A percentile compares a stretch with the other conserved stretches of the same genome.
These are phyloP conservation scores for Leguminivora glycinivorella DNA, from an alignment of 1,140 invertebrate genomes.

Conservation along the genomic window DNA sequence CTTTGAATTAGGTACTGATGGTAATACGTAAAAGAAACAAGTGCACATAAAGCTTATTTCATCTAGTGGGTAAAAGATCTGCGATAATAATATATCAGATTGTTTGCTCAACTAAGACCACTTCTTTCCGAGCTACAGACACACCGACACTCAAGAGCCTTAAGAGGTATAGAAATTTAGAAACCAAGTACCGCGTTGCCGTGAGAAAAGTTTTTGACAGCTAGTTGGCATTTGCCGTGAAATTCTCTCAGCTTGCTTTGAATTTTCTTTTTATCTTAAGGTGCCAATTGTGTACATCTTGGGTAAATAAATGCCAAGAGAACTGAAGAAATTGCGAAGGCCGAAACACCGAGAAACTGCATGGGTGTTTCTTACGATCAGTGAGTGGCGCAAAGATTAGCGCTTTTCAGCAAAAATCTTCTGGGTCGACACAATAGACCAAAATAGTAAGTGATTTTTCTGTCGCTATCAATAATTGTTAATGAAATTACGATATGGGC, in stretches of 20 bases:
- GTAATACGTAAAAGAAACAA: no score
- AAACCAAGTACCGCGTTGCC: slow-evolving; percentile 26
- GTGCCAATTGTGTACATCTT: not conserved
- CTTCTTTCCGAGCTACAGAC: slow-evolving; percentile 41
- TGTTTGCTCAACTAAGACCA: slow-evolving; percentile 42
- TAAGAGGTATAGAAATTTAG: slow-evolving; percentile 31
- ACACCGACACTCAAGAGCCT: slow-evolving; percentile 21
- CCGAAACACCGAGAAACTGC: no score
- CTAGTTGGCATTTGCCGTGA: not conserved
- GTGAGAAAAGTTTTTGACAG: slow-evolving; percentile 14
- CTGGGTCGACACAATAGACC: no score
- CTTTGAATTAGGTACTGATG: no score
- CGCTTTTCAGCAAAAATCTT: no score
- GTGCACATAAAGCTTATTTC: not conserved
- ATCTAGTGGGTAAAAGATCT: not conserved
- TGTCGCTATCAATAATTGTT: no score
- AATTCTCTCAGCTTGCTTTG: slow-evolving; percentile 3
- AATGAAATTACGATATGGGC: no score
- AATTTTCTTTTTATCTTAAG: not conserved
- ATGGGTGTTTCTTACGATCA: no score
- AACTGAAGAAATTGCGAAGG: no score
- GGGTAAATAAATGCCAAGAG: not conserved
- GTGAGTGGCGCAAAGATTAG: no score
- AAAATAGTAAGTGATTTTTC: no score
- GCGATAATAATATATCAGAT: slow-evolving; percentile 39